Conservation (phyloP, 2,888 invertebrate species). For the Caenorhabditis plicata region DNA sequence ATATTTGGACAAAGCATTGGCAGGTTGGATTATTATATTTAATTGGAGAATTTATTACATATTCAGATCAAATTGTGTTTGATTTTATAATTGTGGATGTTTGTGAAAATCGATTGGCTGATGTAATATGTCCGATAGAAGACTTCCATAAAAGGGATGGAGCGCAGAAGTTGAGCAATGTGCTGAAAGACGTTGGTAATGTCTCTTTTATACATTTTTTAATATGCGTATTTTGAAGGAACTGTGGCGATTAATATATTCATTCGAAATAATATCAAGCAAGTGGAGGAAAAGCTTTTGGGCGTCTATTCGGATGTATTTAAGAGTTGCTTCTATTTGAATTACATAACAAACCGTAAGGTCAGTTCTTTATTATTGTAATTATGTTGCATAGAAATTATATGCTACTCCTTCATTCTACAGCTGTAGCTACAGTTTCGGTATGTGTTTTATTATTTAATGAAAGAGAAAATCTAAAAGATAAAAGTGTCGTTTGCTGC, state of each 20-base stretch:
- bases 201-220: not conserved
- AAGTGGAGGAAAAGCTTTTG: slow-evolving; percentile 9
- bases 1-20: slow-evolving; percentile 5
- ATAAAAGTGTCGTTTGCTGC: too few species aligned
- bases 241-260: slow-evolving; percentile 17
- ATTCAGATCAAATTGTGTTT: slow-evolving; percentile 19
- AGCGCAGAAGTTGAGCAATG: slow-evolving; percentile 1
- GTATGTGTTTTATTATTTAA: too few species aligned
- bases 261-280: not conserved
- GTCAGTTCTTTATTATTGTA: too few species aligned
- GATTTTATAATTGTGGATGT: slow-evolving; percentile 31
- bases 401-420: too few species aligned
- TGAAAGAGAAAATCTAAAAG: too few species aligned
- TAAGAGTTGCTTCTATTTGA: slow-evolving; percentile 27
- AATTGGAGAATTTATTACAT: slow-evolving; percentile 1
- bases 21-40: not conserved
- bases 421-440: too few species aligned
- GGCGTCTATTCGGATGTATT: slow-evolving; percentile 19
- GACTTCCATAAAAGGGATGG: slow-evolving; percentile 12
- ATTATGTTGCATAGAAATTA: too few species aligned
- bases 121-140: slow-evolving; percentile 22
- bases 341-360: slow-evolving; percentile 22
- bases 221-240: slow-evolving; percentile 4
- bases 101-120: slow-evolving; percentile 19
- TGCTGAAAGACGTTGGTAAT: too few species aligned